A percentile compares a stretch with the other conserved stretches of the same genome.
Evolutionary conservation across 2,888 invertebrate genomes (phyloP).

Genomic region (Melanostoma mellinum): DNA sequence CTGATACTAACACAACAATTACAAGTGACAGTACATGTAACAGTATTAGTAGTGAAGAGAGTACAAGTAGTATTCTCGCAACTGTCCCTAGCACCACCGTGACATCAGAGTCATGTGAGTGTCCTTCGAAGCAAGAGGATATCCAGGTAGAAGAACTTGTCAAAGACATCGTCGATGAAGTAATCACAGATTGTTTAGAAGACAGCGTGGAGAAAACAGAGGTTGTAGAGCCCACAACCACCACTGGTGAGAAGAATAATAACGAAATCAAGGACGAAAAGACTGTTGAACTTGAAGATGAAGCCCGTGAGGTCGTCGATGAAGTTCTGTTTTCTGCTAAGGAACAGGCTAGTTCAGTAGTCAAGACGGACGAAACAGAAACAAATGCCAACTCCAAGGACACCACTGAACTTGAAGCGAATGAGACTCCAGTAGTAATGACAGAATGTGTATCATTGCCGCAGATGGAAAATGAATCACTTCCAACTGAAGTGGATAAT

Average conservation of each 20-base stretch:
- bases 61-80: conserved; percentile 25
- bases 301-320: conserved; percentile 83
- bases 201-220: conserved; percentile 72
- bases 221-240: conserved; percentile 73
- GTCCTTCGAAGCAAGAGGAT: conserved; percentile 64
- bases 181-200: conserved; percentile 78
- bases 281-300: conserved; percentile 74
- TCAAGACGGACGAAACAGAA: conserved; percentile 2
- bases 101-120: conserved; percentile 71
- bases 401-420: conserved; percentile 8
- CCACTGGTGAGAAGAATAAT: conserved; percentile 74
- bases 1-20: conserved; percentile 59
- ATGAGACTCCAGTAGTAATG: conserved; percentile 9
- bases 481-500: conserved; percentile 39
- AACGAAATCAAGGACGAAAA: conserved; percentile 73
- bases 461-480: conserved; percentile 40
- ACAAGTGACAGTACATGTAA: conserved; percentile 44
- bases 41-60: conserved; percentile 48
- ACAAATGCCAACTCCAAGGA: conserved; percentile 15
- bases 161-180: conserved; percentile 79
- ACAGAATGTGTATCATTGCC: conserved; percentile 35
- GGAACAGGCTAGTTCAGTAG: conserved; percentile 79
- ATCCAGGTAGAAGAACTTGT: conserved; percentile 75
- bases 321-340: conserved; percentile 83
- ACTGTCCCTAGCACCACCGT: conserved; percentile 72